Percentiles rank a stretch among this genome's conserved stretches.
Evolutionary conservation across 2,797 vertebrate species (phyloP).

Genomic region (Notoglanidium macrostoma): DNA sequence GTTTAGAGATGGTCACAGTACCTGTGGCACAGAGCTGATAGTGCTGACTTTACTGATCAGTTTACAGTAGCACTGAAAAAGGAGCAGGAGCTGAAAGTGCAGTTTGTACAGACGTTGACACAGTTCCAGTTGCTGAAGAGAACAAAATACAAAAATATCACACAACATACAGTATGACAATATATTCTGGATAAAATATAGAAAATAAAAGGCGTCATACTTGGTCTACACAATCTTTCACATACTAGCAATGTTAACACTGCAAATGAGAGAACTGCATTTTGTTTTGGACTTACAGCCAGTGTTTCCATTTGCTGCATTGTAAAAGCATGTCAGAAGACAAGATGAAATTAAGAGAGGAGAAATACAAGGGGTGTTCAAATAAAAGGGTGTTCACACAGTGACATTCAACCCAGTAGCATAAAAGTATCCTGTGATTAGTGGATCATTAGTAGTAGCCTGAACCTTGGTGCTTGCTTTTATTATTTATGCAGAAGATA

Average conservation of each 20-base stretch:
- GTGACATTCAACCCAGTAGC: conserved; percentile 37
- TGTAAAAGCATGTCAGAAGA: conserved; percentile 94
- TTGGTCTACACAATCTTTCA: neutral
- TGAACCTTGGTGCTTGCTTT: conserved; percentile 29
- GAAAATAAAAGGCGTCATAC: neutral
- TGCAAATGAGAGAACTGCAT: conserved; percentile 34
- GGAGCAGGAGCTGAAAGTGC: conserved; percentile 96
- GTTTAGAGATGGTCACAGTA: conserved; percentile 58
- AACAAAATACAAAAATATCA: conserved; percentile 20
- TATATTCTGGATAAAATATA: neutral
- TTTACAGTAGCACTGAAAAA: conserved; percentile 99
- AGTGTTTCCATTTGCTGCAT: conserved; percentile 99
- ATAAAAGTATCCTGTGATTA: conserved; percentile 71
- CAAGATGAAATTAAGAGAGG: conserved; percentile 81
- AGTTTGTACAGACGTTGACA: conserved; percentile 98
- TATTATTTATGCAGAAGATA: conserved; percentile 46
- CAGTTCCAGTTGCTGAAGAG: conserved; percentile 92
- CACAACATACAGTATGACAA: neutral
- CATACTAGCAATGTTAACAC: neutral
- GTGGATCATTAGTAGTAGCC: conserved; percentile 42
- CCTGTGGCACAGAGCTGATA: conserved; percentile 95
- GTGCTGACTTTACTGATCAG: conserved; percentile 96
- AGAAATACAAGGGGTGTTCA: conserved; percentile 83
- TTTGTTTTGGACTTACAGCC: conserved; percentile 92
- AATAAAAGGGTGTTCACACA: conserved; percentile 78